Conservation (phyloP, 1,140 invertebrate genomes). For the Nasonia vitripennis region DNA sequence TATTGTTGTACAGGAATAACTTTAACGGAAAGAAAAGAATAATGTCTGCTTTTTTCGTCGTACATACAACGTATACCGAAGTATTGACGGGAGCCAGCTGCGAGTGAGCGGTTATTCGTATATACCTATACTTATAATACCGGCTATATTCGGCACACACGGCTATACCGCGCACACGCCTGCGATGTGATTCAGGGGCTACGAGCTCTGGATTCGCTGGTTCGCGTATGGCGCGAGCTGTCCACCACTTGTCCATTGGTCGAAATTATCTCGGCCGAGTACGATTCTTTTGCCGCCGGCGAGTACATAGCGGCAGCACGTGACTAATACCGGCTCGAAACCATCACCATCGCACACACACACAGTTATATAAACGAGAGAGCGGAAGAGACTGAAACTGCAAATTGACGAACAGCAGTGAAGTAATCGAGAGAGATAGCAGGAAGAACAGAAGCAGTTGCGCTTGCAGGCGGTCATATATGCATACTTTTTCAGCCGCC, state of each 20-base stretch:
- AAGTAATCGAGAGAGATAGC: not conserved
- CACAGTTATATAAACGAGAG: not conserved
- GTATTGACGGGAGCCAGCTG: too few species aligned
- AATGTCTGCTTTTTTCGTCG: not conserved
- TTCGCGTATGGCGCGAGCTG: conserved; percentile 68
- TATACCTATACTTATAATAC: not conserved
- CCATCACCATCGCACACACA: not conserved
- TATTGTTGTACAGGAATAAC: not conserved
- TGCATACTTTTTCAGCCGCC: not conserved
- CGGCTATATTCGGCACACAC: not conserved
- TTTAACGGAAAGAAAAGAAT: not conserved
- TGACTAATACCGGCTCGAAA: not conserved
- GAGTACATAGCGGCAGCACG: conserved; percentile 15
- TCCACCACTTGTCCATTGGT: conserved; percentile 64
- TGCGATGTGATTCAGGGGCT: too few species aligned
- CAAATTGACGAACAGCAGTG: not conserved
- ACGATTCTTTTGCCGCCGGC: too few species aligned
- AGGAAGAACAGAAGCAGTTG: not conserved
- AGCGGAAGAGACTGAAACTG: too few species aligned
- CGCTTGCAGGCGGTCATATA: not conserved
- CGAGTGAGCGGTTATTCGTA: not conserved
- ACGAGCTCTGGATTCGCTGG: conserved; percentile 55
- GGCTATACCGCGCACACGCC: too few species aligned
- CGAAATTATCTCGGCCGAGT: conserved; percentile 65
- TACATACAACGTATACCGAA: too few species aligned